phyloP scores from a whole-genome alignment of 2,888 invertebrate genomes.

The Hyles lineata region DNA sequence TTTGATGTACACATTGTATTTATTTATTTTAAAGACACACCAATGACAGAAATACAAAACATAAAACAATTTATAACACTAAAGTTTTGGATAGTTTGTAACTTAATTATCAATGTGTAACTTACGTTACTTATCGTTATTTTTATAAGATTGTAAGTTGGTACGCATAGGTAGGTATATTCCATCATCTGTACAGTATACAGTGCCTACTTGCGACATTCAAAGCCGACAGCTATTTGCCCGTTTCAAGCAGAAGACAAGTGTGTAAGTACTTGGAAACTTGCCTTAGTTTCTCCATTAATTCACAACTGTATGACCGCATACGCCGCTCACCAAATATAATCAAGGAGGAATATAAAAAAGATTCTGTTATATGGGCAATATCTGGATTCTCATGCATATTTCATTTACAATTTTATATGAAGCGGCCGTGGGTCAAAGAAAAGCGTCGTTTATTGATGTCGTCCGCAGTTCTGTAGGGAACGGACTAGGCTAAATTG shows the following conservation, averaged over 20 bases:
- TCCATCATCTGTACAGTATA: too few species aligned
- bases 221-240: too few species aligned
- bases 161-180: too few species aligned
- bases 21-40: too few species aligned
- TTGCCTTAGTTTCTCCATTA: slow-evolving; percentile 11
- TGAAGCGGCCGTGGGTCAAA: slow-evolving; percentile 28
- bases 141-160: too few species aligned
- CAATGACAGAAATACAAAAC: too few species aligned
- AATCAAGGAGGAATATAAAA: slow-evolving; percentile 21
- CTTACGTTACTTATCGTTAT: too few species aligned
- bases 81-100: too few species aligned
- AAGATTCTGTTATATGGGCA: slow-evolving; percentile 16
- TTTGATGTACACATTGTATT: too few species aligned
- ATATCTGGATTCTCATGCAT: slow-evolving; percentile 26
- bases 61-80: too few species aligned
- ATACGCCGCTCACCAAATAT: slow-evolving; percentile 16
- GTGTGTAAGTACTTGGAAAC: slow-evolving; percentile 4
- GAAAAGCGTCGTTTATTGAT: slow-evolving; percentile 32
- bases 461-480: slow-evolving; percentile 31
- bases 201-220: too few species aligned
- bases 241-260: not conserved
- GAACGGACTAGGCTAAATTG: slow-evolving; percentile 28
- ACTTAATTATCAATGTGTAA: too few species aligned
- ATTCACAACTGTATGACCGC: not conserved
- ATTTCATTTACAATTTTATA: slow-evolving; percentile 29